Evolutionary conservation across 2,888 invertebrate genomes (phyloP), one percentile per base, ranked within the genome.

Genomic region (Meandrusa payeni): DNA sequence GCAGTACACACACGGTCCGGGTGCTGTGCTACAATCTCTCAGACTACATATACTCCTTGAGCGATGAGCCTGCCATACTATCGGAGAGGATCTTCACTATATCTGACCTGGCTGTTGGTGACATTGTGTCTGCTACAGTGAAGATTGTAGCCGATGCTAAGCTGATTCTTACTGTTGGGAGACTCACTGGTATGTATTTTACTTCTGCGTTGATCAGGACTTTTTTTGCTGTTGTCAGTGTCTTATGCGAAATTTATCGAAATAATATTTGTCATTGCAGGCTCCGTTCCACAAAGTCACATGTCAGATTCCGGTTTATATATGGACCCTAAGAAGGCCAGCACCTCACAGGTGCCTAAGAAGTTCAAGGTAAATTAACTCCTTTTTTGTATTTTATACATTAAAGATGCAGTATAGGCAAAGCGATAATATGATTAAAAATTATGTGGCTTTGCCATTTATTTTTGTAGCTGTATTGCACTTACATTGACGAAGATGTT

Each of bases 11-110:
- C 55, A 75, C 61, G 20, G 88, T 91, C 13, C 89, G 94, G 12
- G 76, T 95, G 0, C 64, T 94, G 0, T 87, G 90, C 41, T 94
- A 93, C 76, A 90, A 92, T 68, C 72, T 89, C 13, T 83, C 93
- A 28, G 93, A 94, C 60, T 88, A 89, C 48, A 61, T 90, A 17
- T 94, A 92, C 70, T 86, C 93, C 4, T 93, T 94, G 58, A 89
- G 91, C 1, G 92, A 93, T 72, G 89, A 93, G 64, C 70, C 86
- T 1, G 58, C 72, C 0, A 48, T 91, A 2, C 57, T 94, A 1
- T 69, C 80, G 15, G 90, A 92, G 63, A 87, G 85, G 51, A 76
- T 89, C 62, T 92, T 92, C 63, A 75, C 75, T 1, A 47, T 83
- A 19, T 57, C 68, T 0, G 90, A 91, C 59, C 61, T 92, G 1